Conservation (phyloP, 2,113 vertebrate species). For the Elephas maximus region DNA sequence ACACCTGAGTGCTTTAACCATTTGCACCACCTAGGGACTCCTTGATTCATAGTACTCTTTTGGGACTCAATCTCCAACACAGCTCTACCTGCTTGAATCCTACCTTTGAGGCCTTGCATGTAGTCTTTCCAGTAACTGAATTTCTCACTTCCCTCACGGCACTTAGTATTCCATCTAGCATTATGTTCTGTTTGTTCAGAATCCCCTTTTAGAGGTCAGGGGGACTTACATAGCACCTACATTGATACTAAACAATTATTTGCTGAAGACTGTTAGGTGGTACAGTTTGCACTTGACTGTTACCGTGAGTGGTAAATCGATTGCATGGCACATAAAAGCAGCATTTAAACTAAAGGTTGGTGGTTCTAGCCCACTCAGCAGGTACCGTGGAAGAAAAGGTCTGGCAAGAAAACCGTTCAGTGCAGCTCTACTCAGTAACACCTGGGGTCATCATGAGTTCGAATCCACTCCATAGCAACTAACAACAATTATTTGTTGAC, state of each 20-base stretch:
- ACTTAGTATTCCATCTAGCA: neutral
- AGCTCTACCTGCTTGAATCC: neutral
- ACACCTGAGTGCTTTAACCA: neutral
- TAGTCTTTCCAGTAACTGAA: neutral
- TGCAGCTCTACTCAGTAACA: neutral
- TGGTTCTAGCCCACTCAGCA: neutral
- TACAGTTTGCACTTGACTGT: neutral
- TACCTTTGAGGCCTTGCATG: neutral
- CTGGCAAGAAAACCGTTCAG: neutral
- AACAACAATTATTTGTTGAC: conserved; percentile 23
- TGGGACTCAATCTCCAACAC: neutral
- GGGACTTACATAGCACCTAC: neutral
- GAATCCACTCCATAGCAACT: neutral
- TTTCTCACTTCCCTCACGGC: neutral
- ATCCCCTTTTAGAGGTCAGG: neutral
- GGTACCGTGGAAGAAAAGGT: neutral
- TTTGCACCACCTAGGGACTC: neutral
- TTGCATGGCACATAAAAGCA: neutral
- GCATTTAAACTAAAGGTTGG: neutral
- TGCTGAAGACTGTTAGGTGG: neutral
- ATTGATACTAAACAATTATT: conserved; percentile 38
- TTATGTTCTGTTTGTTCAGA: neutral
- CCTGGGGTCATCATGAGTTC: neutral
- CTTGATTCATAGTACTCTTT: neutral
- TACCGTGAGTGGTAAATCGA: neutral